Evolutionary conservation across 2,113 vertebrate species (phyloP).

Genomic region (Orthonyx spaldingii): DNA sequence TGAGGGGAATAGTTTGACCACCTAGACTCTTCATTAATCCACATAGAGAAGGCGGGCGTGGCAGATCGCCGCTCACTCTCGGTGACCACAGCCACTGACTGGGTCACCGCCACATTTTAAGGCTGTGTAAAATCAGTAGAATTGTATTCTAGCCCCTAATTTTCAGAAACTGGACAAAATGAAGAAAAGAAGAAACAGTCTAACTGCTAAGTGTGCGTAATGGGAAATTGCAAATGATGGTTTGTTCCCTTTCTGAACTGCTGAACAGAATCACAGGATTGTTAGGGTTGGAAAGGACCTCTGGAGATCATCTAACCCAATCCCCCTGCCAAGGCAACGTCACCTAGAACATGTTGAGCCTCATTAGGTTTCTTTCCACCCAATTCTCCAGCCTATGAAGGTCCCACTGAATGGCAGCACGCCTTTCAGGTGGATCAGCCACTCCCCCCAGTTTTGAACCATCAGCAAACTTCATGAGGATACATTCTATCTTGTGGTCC

Average conservation of each 20-base stretch:
- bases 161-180: background rate
- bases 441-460: background rate
- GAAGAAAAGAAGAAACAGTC: background rate
- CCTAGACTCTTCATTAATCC: too few species aligned
- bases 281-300: background rate
- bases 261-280: background rate
- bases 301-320: background rate
- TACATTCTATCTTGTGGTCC: background rate
- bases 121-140: background rate
- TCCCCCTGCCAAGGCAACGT: background rate
- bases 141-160: background rate
- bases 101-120: too few species aligned
- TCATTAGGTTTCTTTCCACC: background rate
- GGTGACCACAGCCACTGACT: too few species aligned
- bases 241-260: background rate
- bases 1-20: too few species aligned
- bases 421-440: background rate
- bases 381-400: background rate
- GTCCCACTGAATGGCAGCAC: background rate
- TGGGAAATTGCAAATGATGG: background rate
- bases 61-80: too few species aligned
- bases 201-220: background rate
- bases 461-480: background rate
- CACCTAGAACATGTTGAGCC: background rate
- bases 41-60: too few species aligned